Conservation (phyloP, 2,888 invertebrate genomes). For the Sepiola atlantica region DNA sequence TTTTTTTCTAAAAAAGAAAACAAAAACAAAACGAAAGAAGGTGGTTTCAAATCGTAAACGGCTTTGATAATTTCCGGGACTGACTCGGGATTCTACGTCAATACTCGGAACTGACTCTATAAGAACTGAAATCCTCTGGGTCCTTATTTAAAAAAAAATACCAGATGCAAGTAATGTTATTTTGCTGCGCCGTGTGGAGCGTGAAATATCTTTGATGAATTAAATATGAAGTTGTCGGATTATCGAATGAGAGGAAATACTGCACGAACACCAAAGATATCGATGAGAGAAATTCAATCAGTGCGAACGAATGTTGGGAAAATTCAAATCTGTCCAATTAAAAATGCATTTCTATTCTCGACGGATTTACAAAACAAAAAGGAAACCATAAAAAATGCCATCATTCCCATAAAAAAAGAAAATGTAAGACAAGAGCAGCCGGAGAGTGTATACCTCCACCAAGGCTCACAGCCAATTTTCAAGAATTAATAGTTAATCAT, state of each 20-base stretch:
- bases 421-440: too few relatives aligned
- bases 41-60: too few relatives aligned
- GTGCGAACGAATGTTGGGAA: background rate
- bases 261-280: background rate
- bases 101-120: too few relatives aligned
- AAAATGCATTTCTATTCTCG: background rate
- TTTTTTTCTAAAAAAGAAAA: too few relatives aligned
- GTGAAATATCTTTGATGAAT: background rate
- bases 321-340: background rate
- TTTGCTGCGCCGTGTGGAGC: background rate
- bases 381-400: background rate
- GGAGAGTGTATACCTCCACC: too few relatives aligned
- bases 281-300: background rate
- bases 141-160: too few relatives aligned
- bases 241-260: background rate
- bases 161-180: background rate
- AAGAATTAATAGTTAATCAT: too few relatives aligned
- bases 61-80: too few relatives aligned
- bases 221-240: background rate
- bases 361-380: background rate
- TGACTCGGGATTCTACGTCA: too few relatives aligned
- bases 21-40: too few relatives aligned
- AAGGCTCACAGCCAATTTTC: too few relatives aligned
- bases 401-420: background rate
- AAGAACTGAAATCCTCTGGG: too few relatives aligned